phyloP scores from a whole-genome alignment of 2,113 vertebrate genomes.

The Sinocyclocheilus maitianheensis region DNA sequence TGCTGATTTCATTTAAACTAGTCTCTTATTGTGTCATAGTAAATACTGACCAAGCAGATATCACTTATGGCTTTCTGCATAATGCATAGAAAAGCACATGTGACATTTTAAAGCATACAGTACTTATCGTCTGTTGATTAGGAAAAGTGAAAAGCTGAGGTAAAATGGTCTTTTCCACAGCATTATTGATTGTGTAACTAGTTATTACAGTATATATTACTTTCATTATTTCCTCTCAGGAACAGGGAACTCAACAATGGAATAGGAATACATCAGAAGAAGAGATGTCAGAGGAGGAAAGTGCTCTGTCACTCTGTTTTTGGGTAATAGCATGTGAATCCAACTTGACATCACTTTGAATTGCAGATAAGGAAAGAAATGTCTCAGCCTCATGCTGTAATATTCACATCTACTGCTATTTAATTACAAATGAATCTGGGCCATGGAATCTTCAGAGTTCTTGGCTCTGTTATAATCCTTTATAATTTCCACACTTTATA shows the following conservation, averaged over 20 bases:
- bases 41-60: background rate
- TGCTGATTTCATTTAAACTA: background rate
- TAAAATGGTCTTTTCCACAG: background rate
- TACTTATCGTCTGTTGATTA: constrained; percentile 6
- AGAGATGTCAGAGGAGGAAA: constrained; percentile 51
- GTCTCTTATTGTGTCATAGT: constrained; percentile 1
- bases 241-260: constrained; percentile 49
- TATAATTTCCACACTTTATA: background rate
- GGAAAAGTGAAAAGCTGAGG: background rate
- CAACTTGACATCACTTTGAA: constrained; percentile 56
- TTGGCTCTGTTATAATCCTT: background rate
- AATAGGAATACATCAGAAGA: constrained; percentile 53
- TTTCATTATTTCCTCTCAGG: constrained; percentile 61
- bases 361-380: constrained; percentile 49
- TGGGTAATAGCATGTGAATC: constrained; percentile 38
- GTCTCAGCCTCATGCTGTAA: constrained; percentile 38
- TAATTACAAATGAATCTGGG: constrained; percentile 47
- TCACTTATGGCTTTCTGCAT: background rate
- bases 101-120: background rate
- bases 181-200: background rate
- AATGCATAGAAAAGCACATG: background rate
- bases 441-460: background rate
- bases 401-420: constrained; percentile 28
- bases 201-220: constrained; percentile 43
- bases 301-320: constrained; percentile 47